These are phyloP conservation scores for Melinaea menophilus DNA, from an alignment of 2,888 invertebrate species.

Conservation along the genomic window DNA sequence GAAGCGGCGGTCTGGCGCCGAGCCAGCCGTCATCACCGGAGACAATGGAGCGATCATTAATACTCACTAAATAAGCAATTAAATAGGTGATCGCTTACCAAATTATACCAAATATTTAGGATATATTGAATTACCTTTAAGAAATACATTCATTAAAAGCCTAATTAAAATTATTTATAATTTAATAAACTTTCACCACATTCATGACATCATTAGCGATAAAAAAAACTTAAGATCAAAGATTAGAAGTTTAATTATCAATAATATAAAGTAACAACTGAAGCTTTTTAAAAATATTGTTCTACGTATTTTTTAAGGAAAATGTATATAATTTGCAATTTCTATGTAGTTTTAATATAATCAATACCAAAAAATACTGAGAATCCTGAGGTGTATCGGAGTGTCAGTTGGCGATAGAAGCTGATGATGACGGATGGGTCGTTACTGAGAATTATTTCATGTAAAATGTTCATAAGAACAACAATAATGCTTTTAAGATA, in stretches of 20 bases:
- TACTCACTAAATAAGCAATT: conserved; percentile 17
- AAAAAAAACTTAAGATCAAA: too few relatives aligned
- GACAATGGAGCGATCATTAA: conserved; percentile 27
- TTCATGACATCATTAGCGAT: too few relatives aligned
- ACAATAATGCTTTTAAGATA: conserved; percentile 11
- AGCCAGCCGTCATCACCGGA: conserved; percentile 24
- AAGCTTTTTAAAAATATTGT: background rate
- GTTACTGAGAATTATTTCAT: conserved; percentile 19
- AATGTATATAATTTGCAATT: background rate
- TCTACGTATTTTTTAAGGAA: background rate
- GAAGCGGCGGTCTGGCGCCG: conserved; percentile 26
- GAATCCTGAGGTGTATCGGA: background rate
- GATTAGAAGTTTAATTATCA: too few relatives aligned
- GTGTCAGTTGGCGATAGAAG: background rate
- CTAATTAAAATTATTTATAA: too few relatives aligned
- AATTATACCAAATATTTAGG: too few relatives aligned
- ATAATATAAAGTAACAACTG: too few relatives aligned
- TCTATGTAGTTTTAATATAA: conserved; percentile 2
- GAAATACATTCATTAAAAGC: too few relatives aligned
- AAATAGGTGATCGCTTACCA: conserved; percentile 1
- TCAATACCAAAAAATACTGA: background rate
- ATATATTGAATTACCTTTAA: too few relatives aligned
- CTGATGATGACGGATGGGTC: conserved; percentile 19
- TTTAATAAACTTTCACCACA: too few relatives aligned
- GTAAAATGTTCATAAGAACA: conserved; percentile 12